Evolutionary conservation across 2,113 vertebrate genomes (phyloP), one percentile per base, ranked within the genome.

Genomic region (Cavia aperea): DNA sequence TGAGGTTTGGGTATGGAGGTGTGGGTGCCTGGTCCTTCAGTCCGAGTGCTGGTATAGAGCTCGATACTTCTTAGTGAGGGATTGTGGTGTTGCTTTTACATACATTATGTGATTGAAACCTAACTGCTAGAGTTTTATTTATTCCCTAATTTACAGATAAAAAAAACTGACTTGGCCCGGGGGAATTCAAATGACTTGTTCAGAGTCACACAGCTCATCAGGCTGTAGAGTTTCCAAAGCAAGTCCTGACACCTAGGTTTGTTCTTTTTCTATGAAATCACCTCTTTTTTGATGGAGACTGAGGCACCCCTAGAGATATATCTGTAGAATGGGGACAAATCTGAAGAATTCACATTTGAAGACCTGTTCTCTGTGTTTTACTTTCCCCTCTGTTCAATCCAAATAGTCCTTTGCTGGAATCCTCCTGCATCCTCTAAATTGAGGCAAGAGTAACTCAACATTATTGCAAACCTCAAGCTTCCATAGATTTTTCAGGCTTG

Each of bases 311-410:
- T 70, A 56, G 36, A 24, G 29, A 51, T 36, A 29, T 15, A 15
- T 39, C 87, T 92, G 85, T 33, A 29, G 81, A n/a, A 73, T 62
- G 68, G 51, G 23, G 39, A 23, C 51, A 83, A n/a, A 73, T 14
- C 26, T 68, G 91, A 93, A 83, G 58, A 94, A 89, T 79, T 56
- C 78, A 68, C 2, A 56, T 39, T n/a, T 54, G 85, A 79, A 89
- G 26, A 5, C 43, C 5, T 63, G 2, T 18, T n/a, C 79, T 5
- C 73, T 75, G 43, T 75, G 39, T 75, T 75, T 60, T 33, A 81
- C 33, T 54, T 15, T 58, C 29, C 46, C 5, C 7, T 46, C 36
- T 54, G 0, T 90, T 63, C 62, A 46, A 88, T 51, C 21, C 60
- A 43, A 56, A 46, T 43, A 75, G 43, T 15, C 18, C 31, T 91